Conservation (phyloP, 2,797 vertebrate species). For the Lateolabrax maculatus region DNA sequence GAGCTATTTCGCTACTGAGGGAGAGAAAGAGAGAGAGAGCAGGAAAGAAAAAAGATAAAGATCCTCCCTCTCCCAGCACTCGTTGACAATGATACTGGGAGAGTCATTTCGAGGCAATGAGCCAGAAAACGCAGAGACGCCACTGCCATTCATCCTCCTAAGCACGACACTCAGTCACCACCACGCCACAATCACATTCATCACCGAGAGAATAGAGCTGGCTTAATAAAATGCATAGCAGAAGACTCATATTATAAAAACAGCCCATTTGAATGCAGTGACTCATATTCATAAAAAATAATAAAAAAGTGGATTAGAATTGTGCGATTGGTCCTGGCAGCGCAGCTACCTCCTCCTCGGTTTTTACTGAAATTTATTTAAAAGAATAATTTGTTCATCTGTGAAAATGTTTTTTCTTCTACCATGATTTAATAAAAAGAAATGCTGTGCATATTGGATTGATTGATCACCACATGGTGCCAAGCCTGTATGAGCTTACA, state of each 20-base stretch:
- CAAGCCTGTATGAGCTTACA: background rate
- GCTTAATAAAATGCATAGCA: constrained; percentile 49
- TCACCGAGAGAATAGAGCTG: constrained; percentile 45
- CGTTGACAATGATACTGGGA: constrained; percentile 80
- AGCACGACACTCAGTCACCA: constrained; percentile 72
- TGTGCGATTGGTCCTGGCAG: background rate
- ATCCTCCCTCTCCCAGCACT: constrained; percentile 68
- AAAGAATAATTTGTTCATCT: background rate
- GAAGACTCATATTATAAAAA: constrained; percentile 48
- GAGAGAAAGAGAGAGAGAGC: constrained; percentile 38
- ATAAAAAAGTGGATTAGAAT: constrained; percentile 10
- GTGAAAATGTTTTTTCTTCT: background rate
- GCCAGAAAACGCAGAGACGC: constrained; percentile 76
- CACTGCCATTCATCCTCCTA: constrained; percentile 79
- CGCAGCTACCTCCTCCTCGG: background rate
- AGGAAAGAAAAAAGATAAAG: constrained; percentile 64
- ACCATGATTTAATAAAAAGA: background rate
- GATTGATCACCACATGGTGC: background rate
- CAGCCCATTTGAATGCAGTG: constrained; percentile 37
- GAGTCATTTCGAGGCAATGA: constrained; percentile 81
- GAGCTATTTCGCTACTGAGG: constrained; percentile 28
- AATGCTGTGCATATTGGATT: background rate
- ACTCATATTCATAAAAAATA: constrained; percentile 39
- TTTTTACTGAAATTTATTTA: background rate
- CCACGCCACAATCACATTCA: constrained; percentile 57